Percentiles rank a stretch among this genome's conserved stretches.
Evolutionary conservation across 92 coral and sea anemone species (phyloP).

Genomic region (Actinostola sp.): DNA sequence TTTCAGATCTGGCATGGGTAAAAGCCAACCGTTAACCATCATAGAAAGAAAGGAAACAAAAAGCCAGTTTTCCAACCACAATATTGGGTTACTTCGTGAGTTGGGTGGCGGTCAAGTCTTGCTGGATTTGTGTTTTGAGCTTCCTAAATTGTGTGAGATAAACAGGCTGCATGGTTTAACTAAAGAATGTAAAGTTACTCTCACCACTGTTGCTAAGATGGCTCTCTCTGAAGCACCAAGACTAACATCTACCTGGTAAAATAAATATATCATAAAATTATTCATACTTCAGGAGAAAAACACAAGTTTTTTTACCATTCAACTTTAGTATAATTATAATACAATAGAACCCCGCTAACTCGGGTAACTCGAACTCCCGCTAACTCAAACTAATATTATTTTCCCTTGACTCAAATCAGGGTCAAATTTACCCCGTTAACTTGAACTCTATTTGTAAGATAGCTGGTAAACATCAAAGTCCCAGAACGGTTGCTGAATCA

Average conservation of each 20-base stretch:
- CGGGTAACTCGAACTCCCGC: too few species aligned
- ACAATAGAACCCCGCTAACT: too few species aligned
- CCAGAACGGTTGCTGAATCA: too few species aligned
- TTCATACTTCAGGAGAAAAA: too few species aligned
- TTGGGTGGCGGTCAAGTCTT: constrained; percentile 83
- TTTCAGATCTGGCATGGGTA: constrained; percentile 37
- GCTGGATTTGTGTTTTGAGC: constrained; percentile 76
- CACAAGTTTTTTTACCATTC: not conserved
- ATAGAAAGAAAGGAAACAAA: constrained; percentile 67
- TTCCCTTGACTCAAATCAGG: too few species aligned
- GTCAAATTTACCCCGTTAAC: too few species aligned
- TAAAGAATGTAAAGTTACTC: constrained; percentile 32
- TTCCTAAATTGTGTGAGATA: constrained; percentile 73
- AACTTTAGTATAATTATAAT: too few species aligned
- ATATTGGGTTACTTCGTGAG: constrained; percentile 81
- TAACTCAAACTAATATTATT: too few species aligned
- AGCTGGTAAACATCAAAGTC: too few species aligned
- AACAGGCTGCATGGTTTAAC: constrained; percentile 37
- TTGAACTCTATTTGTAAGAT: too few species aligned
- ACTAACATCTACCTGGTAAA: constrained; percentile 47
- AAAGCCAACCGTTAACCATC: constrained; percentile 16
- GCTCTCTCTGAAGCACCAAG: constrained; percentile 28
- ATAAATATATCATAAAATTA: not conserved
- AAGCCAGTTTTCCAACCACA: constrained; percentile 83
- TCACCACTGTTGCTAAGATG: constrained; percentile 47